phyloP scores from a whole-genome alignment of 2,888 invertebrate species.

The Zhuqinia jingwanae region DNA sequence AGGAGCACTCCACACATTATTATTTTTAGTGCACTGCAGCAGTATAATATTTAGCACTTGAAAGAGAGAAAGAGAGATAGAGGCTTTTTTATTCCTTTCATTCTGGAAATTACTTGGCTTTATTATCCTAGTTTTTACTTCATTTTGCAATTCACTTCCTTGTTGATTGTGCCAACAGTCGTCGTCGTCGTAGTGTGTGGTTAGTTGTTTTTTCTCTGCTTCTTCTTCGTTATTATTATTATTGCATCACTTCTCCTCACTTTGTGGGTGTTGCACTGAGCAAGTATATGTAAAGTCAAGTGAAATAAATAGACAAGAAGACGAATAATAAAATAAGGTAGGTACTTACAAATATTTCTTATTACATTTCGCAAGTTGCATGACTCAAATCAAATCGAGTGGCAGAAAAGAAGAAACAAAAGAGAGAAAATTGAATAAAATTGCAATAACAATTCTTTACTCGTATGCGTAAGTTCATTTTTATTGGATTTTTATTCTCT shows the following conservation, averaged over 20 bases:
- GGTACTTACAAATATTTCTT: not conserved
- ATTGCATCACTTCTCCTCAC: too few relatives aligned
- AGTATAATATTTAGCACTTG: slow-evolving; percentile 18
- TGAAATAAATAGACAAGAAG: not conserved
- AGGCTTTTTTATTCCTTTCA: slow-evolving; percentile 27
- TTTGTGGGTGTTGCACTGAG: not conserved
- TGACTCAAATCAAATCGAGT: not conserved
- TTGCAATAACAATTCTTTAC: too few relatives aligned
- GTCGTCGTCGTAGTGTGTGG: not conserved
- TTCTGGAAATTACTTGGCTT: not conserved
- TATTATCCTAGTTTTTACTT: slow-evolving; percentile 38
- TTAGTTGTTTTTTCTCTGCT: too few relatives aligned
- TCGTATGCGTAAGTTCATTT: too few relatives aligned
- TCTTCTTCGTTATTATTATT: not conserved
- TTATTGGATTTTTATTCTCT: too few relatives aligned
- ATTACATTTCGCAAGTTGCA: not conserved
- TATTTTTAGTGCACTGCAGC: slow-evolving; percentile 44
- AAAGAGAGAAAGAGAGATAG: too few relatives aligned
- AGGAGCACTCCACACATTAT: too few relatives aligned
- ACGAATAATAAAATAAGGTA: slow-evolving; percentile 9
- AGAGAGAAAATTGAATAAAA: too few relatives aligned
- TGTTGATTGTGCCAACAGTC: slow-evolving; percentile 2
- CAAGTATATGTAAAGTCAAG: not conserved
- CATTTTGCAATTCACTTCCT: slow-evolving; percentile 23
- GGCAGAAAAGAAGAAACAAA: not conserved